Evolutionary conservation across 2,113 vertebrate species (phyloP).

Genomic region (Morone saxatilis): DNA sequence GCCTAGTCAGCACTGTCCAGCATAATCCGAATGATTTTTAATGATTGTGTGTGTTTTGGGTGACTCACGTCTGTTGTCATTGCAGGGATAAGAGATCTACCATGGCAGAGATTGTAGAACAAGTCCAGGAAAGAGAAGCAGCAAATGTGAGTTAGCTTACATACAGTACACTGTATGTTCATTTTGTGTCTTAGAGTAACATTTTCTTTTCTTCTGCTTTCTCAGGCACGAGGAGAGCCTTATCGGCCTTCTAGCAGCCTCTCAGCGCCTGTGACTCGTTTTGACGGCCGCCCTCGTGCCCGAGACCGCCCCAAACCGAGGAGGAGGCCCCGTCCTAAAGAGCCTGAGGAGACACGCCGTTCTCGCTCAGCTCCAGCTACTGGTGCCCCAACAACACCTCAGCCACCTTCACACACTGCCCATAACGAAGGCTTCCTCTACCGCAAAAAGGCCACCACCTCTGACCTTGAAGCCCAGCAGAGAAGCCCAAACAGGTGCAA

Average conservation of each 20-base stretch:
- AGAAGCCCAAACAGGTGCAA: constrained; percentile 91
- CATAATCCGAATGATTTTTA: constrained; percentile 23
- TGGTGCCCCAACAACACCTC: constrained; percentile 85
- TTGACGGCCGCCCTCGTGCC: constrained; percentile 90
- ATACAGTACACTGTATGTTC: not conserved
- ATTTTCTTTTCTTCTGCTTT: not conserved
- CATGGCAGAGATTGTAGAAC: constrained; percentile 94
- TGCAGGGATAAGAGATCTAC: constrained; percentile 89
- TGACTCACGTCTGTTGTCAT: constrained; percentile 44
- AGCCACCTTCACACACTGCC: constrained; percentile 89
- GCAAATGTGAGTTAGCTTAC: constrained; percentile 71
- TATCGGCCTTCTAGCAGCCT: constrained; percentile 89
- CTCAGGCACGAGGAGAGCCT: constrained; percentile 82
- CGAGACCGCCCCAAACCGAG: constrained; percentile 92
- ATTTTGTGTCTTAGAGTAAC: not conserved
- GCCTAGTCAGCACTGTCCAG: constrained; percentile 15
- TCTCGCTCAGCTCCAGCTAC: constrained; percentile 93
- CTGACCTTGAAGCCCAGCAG: constrained; percentile 90
- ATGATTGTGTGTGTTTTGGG: constrained; percentile 32
- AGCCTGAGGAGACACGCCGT: constrained; percentile 89
- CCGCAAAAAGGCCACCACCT: constrained; percentile 87
- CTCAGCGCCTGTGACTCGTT: constrained; percentile 89
- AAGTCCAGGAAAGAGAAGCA: constrained; percentile 93
- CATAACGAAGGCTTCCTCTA: constrained; percentile 92
- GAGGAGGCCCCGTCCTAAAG: constrained; percentile 91